A percentile compares a stretch with the other conserved stretches of the same genome.
Conservation (phyloP, 1,140 invertebrate species). For the Propsilocerus akamusi region DNA sequence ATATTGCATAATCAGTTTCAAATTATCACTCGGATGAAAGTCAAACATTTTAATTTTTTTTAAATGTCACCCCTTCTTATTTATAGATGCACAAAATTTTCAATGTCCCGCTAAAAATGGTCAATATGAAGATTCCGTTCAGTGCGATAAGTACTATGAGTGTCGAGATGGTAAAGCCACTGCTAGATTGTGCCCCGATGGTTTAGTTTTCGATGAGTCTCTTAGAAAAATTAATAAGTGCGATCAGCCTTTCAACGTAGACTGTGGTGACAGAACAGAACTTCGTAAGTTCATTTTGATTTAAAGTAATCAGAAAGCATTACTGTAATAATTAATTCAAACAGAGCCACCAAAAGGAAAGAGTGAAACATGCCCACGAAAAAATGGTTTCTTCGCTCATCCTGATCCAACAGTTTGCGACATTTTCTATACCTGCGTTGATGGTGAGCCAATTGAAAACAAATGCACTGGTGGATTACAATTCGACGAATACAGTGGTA, state of each 20-base stretch:
- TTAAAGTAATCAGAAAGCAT: not conserved
- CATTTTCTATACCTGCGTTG: conserved; percentile 76
- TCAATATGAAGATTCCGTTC: conserved; percentile 53
- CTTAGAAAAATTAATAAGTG: conserved; percentile 76
- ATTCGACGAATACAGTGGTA: conserved; percentile 62
- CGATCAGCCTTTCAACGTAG: conserved; percentile 77
- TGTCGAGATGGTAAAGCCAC: conserved; percentile 51
- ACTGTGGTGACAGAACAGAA: conserved; percentile 67
- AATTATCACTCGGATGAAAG: no score
- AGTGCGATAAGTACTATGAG: conserved; percentile 74
- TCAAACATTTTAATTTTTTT: not conserved
- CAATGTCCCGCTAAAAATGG: conserved; percentile 60
- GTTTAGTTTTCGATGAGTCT: conserved; percentile 65
- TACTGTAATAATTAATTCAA: not conserved
- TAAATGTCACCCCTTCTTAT: not conserved
- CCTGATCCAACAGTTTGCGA: conserved; percentile 62
- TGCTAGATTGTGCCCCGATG: conserved; percentile 66
- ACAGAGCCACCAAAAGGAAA: conserved; percentile 50
- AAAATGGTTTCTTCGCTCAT: conserved; percentile 78
- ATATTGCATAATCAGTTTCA: no score
- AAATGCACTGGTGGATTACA: conserved; percentile 69
- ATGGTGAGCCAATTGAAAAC: conserved; percentile 59
- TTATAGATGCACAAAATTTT: conserved; percentile 40
- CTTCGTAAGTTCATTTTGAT: conserved; percentile 49
- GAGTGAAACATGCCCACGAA: conserved; percentile 52